These are phyloP conservation scores for Ctenopoma kingsleyae DNA, from an alignment of 2,797 vertebrate genomes.

Conservation along the genomic window DNA sequence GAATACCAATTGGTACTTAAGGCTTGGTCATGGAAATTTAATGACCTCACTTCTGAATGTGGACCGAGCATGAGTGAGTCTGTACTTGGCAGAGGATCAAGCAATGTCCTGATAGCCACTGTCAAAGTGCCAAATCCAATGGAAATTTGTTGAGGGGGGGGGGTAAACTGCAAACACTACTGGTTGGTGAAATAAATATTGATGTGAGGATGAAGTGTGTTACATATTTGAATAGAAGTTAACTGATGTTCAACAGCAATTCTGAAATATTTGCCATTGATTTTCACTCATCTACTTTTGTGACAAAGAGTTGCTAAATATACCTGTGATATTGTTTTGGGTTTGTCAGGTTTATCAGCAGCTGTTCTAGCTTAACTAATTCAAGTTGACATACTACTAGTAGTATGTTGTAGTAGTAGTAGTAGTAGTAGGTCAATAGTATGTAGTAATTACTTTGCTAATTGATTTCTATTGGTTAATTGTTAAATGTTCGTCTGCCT, in stretches of 20 bases:
- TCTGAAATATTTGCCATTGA: background rate
- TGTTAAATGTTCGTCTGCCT: no score
- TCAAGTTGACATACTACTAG: background rate
- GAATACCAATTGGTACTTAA: conserved; percentile 73
- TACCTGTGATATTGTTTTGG: no score
- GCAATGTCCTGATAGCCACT: conserved; percentile 27
- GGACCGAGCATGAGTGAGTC: conserved; percentile 23
- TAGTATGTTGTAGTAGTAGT: no score
- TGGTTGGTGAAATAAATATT: background rate
- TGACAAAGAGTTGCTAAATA: no score
- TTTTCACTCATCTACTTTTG: background rate
- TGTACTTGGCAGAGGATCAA: conserved; percentile 37
- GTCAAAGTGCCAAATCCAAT: conserved; percentile 29
- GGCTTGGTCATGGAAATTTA: conserved; percentile 66
- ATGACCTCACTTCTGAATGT: conserved; percentile 59
- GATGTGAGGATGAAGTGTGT: background rate
- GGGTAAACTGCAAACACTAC: conserved; percentile 2
- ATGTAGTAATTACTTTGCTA: no score
- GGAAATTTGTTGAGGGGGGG: conserved; percentile 27
- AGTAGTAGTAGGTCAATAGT: no score
- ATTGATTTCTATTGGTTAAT: no score
- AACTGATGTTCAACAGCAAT: background rate
- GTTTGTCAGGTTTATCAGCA: background rate
- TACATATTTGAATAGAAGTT: background rate
- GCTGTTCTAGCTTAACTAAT: background rate